Percentiles rank a stretch among this genome's conserved stretches.
Conservation (phyloP, 2,797 vertebrate genomes). For the Falco columbarius region DNA sequence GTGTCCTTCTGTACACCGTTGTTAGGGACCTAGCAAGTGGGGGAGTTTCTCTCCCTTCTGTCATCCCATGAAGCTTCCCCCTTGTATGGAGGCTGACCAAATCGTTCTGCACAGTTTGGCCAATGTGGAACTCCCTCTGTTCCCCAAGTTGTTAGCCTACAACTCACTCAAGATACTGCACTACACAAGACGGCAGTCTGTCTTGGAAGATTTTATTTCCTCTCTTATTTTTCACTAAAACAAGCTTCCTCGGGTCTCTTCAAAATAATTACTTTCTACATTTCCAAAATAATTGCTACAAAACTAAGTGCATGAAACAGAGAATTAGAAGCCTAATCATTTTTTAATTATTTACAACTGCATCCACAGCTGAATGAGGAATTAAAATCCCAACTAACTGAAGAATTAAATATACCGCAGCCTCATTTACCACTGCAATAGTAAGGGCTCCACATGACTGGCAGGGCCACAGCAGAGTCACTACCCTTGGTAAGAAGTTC, state of each 20-base stretch:
- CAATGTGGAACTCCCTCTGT: not conserved
- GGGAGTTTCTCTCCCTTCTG: not conserved
- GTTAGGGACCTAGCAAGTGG: not conserved
- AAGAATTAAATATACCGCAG: not conserved
- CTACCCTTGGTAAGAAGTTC: not conserved
- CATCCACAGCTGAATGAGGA: not conserved
- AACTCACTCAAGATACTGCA: not conserved
- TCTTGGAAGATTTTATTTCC: not conserved
- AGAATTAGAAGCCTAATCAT: not conserved
- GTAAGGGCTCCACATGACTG: not conserved
- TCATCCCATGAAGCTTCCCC: not conserved
- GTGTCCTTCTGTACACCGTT: not conserved
- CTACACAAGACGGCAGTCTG: fast-evolving
- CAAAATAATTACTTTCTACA: not conserved
- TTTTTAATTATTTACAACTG: not conserved
- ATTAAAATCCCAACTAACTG: not conserved
- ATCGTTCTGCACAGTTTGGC: not conserved
- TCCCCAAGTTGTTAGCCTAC: not conserved
- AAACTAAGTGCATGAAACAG: not conserved
- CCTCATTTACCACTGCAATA: not conserved
- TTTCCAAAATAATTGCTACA: not conserved
- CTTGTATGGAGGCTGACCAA: not conserved
- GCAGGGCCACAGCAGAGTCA: not conserved
- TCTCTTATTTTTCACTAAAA: not conserved
- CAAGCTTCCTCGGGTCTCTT: not conserved